Conservation (phyloP, 2,113 vertebrate species). For the Antechinus flavipes region DNA sequence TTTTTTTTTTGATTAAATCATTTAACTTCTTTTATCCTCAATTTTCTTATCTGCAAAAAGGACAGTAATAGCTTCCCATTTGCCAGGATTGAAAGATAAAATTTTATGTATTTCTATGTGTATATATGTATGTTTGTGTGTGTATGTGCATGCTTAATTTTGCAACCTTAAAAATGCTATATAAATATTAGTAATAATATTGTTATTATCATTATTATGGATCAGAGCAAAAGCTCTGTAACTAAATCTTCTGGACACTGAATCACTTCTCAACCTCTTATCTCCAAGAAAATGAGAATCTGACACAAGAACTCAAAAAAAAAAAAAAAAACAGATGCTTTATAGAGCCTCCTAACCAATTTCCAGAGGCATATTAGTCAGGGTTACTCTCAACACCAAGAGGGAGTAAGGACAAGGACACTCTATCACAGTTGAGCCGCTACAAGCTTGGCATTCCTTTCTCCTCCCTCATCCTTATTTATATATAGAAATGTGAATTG, state of each 20-base stretch:
- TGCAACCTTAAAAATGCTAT: neutral
- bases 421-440: neutral
- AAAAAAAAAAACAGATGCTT: neutral
- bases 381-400: neutral
- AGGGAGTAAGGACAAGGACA: neutral
- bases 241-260: neutral
- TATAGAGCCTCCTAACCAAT: neutral
- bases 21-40: neutral
- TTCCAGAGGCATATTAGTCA: neutral
- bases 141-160: neutral
- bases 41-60: neutral
- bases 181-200: neutral
- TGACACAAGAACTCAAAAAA: neutral
- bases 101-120: neutral
- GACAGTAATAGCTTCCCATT: neutral
- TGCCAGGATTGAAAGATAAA: neutral
- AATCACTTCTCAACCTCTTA: neutral
- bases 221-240: neutral
- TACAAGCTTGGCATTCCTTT: neutral
- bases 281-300: neutral
- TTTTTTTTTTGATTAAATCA: neutral
- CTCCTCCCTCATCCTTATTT: neutral
- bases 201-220: neutral
- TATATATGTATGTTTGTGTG: too few relatives aligned
- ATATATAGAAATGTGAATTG: neutral